phyloP scores from a whole-genome alignment of 2,797 vertebrate species.

The Taeniopygia guttata region DNA sequence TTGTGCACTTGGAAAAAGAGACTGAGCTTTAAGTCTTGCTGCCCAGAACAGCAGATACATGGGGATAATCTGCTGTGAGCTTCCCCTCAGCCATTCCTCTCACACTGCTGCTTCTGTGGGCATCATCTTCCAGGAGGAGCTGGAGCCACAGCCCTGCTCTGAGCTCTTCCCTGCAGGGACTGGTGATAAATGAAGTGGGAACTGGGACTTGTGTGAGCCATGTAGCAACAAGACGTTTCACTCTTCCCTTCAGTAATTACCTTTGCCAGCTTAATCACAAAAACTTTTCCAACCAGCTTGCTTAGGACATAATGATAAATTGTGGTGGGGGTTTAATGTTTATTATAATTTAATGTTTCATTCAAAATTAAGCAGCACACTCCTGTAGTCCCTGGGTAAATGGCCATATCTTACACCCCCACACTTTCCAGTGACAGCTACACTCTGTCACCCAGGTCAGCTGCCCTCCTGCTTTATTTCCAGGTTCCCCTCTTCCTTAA shows the following conservation, averaged over 20 bases:
- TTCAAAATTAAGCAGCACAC: conserved; percentile 45
- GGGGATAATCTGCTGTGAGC: not conserved
- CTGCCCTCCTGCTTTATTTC: not conserved
- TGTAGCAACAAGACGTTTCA: not conserved
- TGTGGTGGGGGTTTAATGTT: conserved; percentile 22
- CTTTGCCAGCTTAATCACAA: conserved; percentile 23
- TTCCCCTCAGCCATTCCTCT: not conserved
- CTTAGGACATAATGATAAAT: conserved; percentile 34
- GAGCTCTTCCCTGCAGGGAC: not conserved
- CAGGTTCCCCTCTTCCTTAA: not conserved
- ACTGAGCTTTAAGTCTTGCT: not conserved
- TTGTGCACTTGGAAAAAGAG: not conserved
- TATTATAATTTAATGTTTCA: conserved; percentile 52
- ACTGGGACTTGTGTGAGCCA: not conserved
- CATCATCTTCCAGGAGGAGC: not conserved
- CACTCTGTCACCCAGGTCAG: not conserved
- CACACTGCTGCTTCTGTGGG: not conserved
- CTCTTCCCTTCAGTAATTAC: conserved; percentile 11
- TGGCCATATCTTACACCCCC: not conserved
- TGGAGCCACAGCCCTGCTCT: not conserved
- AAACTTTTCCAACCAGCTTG: conserved; percentile 42
- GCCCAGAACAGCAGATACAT: not conserved
- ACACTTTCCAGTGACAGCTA: not conserved
- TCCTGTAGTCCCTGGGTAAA: not conserved
- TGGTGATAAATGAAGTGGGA: not conserved